Evolutionary conservation across 2,888 invertebrate species (phyloP), one percentile per base, ranked within the genome.

Genomic region (Bombylius discolor): DNA sequence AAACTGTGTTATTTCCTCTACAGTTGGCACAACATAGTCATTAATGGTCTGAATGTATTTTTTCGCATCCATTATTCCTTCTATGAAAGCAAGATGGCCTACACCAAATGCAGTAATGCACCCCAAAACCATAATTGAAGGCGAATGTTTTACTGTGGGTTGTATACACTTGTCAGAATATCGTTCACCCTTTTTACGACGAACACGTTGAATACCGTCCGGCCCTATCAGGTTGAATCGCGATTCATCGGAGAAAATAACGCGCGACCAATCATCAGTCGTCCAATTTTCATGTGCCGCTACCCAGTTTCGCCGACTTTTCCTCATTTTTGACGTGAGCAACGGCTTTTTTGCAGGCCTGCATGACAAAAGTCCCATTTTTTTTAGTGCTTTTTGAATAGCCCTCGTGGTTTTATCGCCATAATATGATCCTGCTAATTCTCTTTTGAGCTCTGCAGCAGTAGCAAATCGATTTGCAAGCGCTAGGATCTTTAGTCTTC

Each of bases 121-220:
- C 45, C 46, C 52, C 47, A 45, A 52, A 23, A 52, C 52, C 52
- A 52, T 47, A 13, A 52, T 46, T 32, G 45, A 46, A 12, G 52
- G 47, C 6, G 52, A 52, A 47, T 52, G 52, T 23, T 52, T 52
- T 14, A 47, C 47, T 5, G 52, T 52, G 13, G 45, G 47, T 32
- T 13, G 45, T 46, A 53, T 14, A 36, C 53, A 53, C 31, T 53
- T 34, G n/a, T 53, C 53, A 12, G 34, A 36, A 52, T 34, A 52
- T 5, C 47, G 47, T 53, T 53, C 53, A n/a, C 45, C 42, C 13
- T 33, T 46, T 47, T 47, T 47, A 8, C 53, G 46, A 33, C 48
- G 39, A 14, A 48, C 53, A 36, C 13, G 5, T 9, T n/a, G 13
- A 7, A 3, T 51, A 13, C 51, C 51, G 44, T 51, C 51, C 7